Conservation (phyloP, 2,113 vertebrate genomes). For the Maccullochella peelii region DNA sequence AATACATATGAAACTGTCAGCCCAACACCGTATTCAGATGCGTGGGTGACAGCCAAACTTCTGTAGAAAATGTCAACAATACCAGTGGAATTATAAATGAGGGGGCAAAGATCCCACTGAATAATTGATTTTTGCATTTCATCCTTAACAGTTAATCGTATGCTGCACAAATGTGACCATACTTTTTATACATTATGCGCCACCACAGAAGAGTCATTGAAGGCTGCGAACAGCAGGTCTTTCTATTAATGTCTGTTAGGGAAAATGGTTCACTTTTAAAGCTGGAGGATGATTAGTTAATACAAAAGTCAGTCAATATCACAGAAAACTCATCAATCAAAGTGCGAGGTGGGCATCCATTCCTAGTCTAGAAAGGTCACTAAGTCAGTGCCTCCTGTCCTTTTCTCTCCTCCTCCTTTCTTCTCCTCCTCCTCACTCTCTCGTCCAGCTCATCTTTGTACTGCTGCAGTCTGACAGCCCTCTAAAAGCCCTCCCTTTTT, state of each 20-base stretch:
- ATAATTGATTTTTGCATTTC: constrained; percentile 1
- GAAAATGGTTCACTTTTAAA: not conserved
- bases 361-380: constrained; percentile 10
- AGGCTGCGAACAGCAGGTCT: not conserved
- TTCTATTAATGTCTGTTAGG: not conserved
- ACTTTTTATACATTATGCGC: not conserved
- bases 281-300: not conserved
- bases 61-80: not conserved
- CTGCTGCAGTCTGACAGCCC: constrained; percentile 24
- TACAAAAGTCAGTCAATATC: not conserved
- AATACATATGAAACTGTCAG: not conserved
- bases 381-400: constrained; percentile 18
- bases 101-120: constrained; percentile 1
- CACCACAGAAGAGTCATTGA: constrained; percentile 9
- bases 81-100: constrained; percentile 17
- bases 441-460: constrained; percentile 39
- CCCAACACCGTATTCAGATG: not conserved
- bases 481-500: constrained; percentile 25
- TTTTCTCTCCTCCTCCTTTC: constrained; percentile 8
- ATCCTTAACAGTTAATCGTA: not conserved
- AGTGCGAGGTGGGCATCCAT: not conserved
- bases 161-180: not conserved
- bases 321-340: constrained; percentile 14
- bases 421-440: constrained; percentile 1
- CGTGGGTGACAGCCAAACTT: not conserved